Evolutionary conservation across 2,888 invertebrate species (phyloP), one percentile per base, ranked within the genome.

Genomic region (Andrena haemorrhoa): DNA sequence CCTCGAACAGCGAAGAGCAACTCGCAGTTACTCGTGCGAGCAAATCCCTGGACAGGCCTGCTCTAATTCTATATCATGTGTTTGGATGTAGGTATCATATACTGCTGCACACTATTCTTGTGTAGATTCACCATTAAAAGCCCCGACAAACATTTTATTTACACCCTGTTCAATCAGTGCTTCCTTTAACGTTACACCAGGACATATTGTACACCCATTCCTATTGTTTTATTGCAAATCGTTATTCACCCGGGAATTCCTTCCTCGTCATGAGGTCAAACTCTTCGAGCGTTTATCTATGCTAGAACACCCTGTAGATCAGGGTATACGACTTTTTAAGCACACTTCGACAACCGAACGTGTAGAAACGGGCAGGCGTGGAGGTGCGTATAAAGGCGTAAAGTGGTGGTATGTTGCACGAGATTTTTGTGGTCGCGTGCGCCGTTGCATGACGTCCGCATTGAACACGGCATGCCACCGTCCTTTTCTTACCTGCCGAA

Each of bases 361-460:
- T 33, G 31, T 8, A 58, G 63, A 68, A 70, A 41, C 64, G 72
- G 26, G 66, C 29, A 29, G 68, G 35, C 60, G 76, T 56, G 73
- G 56, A 69, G 71, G 83, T 73, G 83, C 83, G 66, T 71, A 63
- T 72, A 75, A 51, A 68, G 70, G 79, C 71, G 81, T 79, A 79
- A 82, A 79, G 66, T 66, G 79, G 68, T 75, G 75, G 76, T 74
- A 73, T 74, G 68, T 77, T 78, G 82, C 85, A 82, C 73, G 83
- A 82, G 86, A 89, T 88, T 90, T 90, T 90, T 89, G 82, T 82
- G 84, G 85, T 91, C 88, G 91, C 91, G 91, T 91, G 91, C 83
- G 79, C 83, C 83, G 85, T 89, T 86, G 90, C 88, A 89, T 86
- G 89, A 90, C 86, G 90, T 86, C 88, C 87, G 85, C 85, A 90